Evolutionary conservation across 2,888 invertebrate genomes (phyloP), one percentile per base, ranked within the genome.

Genomic region (Trachelus iudaicus): DNA sequence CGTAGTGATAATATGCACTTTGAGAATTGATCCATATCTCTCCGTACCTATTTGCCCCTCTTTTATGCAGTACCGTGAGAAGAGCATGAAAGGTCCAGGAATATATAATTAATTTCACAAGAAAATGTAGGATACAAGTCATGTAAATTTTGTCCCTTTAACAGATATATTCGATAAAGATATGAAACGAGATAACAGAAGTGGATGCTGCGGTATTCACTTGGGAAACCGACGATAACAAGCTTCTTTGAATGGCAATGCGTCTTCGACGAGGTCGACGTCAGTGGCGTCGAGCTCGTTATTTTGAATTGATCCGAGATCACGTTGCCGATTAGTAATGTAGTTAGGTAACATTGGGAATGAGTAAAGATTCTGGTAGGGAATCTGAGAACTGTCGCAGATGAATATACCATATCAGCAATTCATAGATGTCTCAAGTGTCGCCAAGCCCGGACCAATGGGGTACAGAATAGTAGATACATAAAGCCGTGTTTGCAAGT

Each of bases 181-280:
- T 56, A 56, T 56, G 23, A 56, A 56, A 56, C 40, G 23, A 23
- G 23, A 56, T 56, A 56, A 56, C 40, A 56, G 23, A 56, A 56
- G 40, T 56, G 40, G 40, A 56, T 23, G 40, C 40, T 56, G 40
- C 40, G 40, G 40, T 56, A 23, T 9, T 56, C 40, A 56, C 40
- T 56, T 56, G 23, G 6, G 40, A 56, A 56, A 71, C 82, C 80
- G 81, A 83, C 83, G 23, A 56, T 90, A 90, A 90, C 89, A 86
- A 90, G 89, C 90, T 89, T 85, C 85, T 90, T 90, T 90, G 88
- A 90, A 90, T 90, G 79, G 83, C 84, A 86, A 87, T 86, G 83
- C 85, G 79, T 76, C 75, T 73, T 56, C 34, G 69, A 75, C 79
- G 81, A 75, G 35, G 34, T 23, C 2, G 37, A 40, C 12, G 73